These are phyloP conservation scores for Dufourea novaeangliae DNA, from an alignment of 1,140 invertebrate species.

Conservation along the genomic window DNA sequence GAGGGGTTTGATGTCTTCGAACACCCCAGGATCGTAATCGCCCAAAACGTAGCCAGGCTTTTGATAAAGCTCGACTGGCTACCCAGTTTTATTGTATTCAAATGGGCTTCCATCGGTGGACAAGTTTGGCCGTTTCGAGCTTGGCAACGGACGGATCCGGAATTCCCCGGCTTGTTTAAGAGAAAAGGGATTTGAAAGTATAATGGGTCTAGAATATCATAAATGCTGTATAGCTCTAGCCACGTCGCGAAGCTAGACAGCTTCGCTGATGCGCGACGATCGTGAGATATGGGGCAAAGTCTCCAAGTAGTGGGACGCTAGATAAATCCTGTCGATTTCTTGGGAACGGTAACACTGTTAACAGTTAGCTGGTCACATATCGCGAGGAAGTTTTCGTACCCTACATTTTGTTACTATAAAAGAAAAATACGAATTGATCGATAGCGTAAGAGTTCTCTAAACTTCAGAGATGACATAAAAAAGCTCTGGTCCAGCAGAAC, in stretches of 20 bases:
- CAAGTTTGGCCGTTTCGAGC: not conserved
- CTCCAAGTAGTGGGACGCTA: not conserved
- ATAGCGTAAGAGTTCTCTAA: too few relatives aligned
- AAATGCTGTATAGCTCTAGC: not conserved
- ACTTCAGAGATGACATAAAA: too few relatives aligned
- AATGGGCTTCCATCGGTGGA: not conserved
- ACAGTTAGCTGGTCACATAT: not conserved
- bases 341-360: not conserved
- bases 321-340: not conserved
- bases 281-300: not conserved
- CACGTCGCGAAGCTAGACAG: not conserved
- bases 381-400: too few relatives aligned
- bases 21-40: not conserved
- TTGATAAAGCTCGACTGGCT: not conserved
- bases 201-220: not conserved
- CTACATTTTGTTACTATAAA: too few relatives aligned
- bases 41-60: not conserved
- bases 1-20: not conserved
- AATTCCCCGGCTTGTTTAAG: not conserved
- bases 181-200: not conserved
- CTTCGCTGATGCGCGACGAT: not conserved
- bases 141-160: not conserved
- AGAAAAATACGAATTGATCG: too few relatives aligned
- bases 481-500: too few relatives aligned
- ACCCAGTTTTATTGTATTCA: not conserved